These are phyloP conservation scores for Dipodomys merriami DNA, from an alignment of 2,113 vertebrate species.

Conservation along the genomic window DNA sequence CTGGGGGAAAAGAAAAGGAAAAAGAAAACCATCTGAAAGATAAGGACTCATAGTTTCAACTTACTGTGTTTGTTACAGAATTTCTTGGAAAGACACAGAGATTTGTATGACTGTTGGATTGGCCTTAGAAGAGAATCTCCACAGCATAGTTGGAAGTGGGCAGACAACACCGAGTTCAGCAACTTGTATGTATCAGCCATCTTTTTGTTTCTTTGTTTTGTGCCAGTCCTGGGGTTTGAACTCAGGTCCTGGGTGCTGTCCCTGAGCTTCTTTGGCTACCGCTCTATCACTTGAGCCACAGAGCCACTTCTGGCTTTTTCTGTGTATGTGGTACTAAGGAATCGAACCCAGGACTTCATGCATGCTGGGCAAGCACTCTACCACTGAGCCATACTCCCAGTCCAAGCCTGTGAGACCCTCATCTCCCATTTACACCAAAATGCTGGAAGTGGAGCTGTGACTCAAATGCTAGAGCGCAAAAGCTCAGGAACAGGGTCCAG, in stretches of 20 bases:
- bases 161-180: neutral
- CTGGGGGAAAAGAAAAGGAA: neutral
- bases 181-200: neutral
- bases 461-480: too few relatives aligned
- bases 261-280: too few relatives aligned
- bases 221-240: neutral
- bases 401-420: too few relatives aligned
- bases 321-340: too few relatives aligned
- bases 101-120: neutral
- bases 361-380: too few relatives aligned
- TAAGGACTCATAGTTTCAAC: neutral
- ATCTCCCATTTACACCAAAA: too few relatives aligned
- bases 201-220: neutral
- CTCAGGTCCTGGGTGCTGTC: neutral
- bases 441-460: too few relatives aligned
- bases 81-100: constrained; percentile 51
- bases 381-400: too few relatives aligned
- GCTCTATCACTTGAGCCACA: too few relatives aligned
- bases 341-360: too few relatives aligned
- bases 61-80: constrained; percentile 29
- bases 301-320: too few relatives aligned
- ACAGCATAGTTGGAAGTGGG: neutral
- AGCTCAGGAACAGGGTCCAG: too few relatives aligned
- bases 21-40: neutral
- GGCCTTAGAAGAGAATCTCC: constrained; percentile 37